These are phyloP conservation scores for Cossypha heuglini DNA, from an alignment of 2,797 vertebrate genomes.

Conservation along the genomic window DNA sequence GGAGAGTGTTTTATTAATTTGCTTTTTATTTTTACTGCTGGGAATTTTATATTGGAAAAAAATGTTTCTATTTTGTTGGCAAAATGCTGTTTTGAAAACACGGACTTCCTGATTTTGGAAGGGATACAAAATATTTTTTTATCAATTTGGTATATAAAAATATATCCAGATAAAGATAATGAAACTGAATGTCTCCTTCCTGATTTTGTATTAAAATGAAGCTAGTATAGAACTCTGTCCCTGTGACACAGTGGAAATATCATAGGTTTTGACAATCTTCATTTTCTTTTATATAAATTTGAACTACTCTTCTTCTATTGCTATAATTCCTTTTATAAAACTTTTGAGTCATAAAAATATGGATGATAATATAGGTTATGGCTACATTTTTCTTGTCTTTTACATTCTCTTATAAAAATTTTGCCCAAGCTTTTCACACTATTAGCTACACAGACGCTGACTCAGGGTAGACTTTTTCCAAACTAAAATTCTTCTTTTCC, in stretches of 20 bases:
- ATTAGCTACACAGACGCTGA: not conserved
- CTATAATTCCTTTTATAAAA: not conserved
- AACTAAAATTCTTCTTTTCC: not conserved
- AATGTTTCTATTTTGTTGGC: not conserved
- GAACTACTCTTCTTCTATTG: not conserved
- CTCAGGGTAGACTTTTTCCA: not conserved
- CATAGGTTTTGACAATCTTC: not conserved
- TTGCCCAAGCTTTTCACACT: not conserved
- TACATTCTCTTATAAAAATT: not conserved
- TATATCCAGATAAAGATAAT: not conserved
- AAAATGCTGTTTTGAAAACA: not conserved
- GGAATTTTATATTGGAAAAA: not conserved
- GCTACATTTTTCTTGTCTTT: not conserved
- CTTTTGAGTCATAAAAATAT: not conserved
- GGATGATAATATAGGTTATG: not conserved
- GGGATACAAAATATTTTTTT: not conserved
- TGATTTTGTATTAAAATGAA: not conserved
- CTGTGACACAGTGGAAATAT: not conserved
- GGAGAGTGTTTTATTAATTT: not conserved
- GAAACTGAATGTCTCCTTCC: not conserved
- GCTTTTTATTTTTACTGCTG: not conserved
- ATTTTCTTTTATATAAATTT: not conserved
- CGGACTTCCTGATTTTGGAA: not conserved
- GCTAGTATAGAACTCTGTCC: not conserved
- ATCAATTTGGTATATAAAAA: not conserved